Percentiles rank a stretch among this genome's conserved stretches.
Evolutionary conservation across 2,888 invertebrate species (phyloP).

Genomic region (Volucella bombylans): DNA sequence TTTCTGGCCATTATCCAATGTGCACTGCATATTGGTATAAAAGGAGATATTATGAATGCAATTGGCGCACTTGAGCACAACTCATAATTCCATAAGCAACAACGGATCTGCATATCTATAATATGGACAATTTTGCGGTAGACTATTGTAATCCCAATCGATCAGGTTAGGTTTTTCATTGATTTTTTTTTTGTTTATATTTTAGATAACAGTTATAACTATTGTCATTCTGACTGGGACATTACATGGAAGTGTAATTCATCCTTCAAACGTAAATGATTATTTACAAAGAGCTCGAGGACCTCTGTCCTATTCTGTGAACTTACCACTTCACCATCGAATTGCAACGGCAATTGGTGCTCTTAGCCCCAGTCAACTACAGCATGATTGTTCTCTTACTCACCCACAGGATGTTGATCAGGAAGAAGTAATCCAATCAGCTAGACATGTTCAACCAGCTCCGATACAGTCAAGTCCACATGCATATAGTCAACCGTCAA

Average conservation of each 20-base stretch:
- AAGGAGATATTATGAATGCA: slow-evolving; percentile 11
- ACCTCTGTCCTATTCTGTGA: not conserved
- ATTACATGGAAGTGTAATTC: not conserved
- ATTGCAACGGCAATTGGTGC: not conserved
- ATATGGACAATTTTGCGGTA: not conserved
- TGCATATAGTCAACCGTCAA: too few species aligned
- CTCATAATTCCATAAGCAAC: not conserved
- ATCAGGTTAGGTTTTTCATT: not conserved
- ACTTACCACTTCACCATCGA: not conserved
- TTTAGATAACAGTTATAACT: not conserved
- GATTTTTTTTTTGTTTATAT: not conserved
- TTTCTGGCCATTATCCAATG: not conserved
- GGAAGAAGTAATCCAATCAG: slow-evolving; percentile 13
- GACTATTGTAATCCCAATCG: not conserved
- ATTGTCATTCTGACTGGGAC: not conserved
- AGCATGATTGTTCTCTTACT: slow-evolving; percentile 7
- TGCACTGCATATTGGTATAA: not conserved
- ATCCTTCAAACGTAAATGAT: not conserved
- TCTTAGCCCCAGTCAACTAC: not conserved
- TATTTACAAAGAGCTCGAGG: not conserved
- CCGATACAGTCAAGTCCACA: not conserved
- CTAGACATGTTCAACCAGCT: slow-evolving; percentile 3
- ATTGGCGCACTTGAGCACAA: not conserved
- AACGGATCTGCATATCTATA: not conserved
- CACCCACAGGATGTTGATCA: slow-evolving; percentile 7